Base-by-base conservation (phyloP, 2,797 vertebrate species). In the Sphenopsis melanotis region DNA sequence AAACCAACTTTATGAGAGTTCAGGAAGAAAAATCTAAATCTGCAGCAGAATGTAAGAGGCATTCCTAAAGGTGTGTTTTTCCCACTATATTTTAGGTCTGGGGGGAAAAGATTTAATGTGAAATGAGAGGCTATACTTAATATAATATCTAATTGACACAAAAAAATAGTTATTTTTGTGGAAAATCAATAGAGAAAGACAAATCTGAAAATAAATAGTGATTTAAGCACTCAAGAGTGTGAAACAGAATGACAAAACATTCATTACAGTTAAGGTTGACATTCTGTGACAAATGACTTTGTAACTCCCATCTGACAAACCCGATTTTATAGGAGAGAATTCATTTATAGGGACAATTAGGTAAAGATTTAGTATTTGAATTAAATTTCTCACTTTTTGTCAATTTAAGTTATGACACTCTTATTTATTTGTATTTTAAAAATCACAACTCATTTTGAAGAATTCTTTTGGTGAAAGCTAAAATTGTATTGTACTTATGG, bases 161-260 rank as follows among this genome's bases (percentile, higher is more conserved):
- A 72, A 44, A 29, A 83, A 65, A 59, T 6, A 55, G 29, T 36
- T 49, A 50, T n/a, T 15, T 32, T 85, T 84, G 61, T 17, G 49
- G 82, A 80, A 94, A 94, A 93, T 74, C 83, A 80, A 76, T 70
- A 57, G 41, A 12, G 69, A 74, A 83, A 63, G 65, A 84, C 46
- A 80, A 70, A 90, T 74, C 75, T 47, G 44, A 88, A 92, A 89
- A 88, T 71, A 71, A 93, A 44, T 10, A 87, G 53, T 4, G n/a
- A 92, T 79, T 96, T 93, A 86, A 88, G 53, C 24, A 81, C 83
- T 88, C 32, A 60, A 29, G 53, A 70, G 50, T 65, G 47, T 46
- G 64, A 83, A 95, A 87, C 30, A 65, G 59, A 89, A 61, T 71
- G 61, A 77, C 74, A 92, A 92, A 94, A 46, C n/a, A 68, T 76